A percentile compares a stretch with the other conserved stretches of the same genome.
Conservation (phyloP, 1,140 invertebrate genomes). For the Chelonus insularis region DNA sequence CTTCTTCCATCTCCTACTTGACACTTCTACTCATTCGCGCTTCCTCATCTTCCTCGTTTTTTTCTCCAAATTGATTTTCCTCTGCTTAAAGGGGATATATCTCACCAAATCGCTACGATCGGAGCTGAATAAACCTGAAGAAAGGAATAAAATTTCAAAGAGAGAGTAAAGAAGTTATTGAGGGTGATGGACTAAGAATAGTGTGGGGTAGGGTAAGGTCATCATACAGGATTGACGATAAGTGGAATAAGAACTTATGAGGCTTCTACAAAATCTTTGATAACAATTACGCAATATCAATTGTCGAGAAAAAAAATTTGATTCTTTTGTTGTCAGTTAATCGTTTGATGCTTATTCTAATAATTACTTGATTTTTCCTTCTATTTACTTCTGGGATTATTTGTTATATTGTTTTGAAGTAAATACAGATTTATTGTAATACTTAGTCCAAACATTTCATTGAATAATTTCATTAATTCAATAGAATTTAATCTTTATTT, state of each 20-base stretch:
- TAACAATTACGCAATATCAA: neutral
- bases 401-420: too few species aligned
- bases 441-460: too few species aligned
- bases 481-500: too few species aligned
- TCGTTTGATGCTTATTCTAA: too few species aligned
- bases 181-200: slow-evolving; percentile 2
- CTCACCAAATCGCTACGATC: slow-evolving; percentile 35
- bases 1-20: slow-evolving; percentile 30
- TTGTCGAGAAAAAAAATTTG: neutral
- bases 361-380: too few species aligned
- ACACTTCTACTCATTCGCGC: slow-evolving; percentile 27
- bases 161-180: neutral
- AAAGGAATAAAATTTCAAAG: neutral
- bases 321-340: neutral
- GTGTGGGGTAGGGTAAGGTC: neutral
- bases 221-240: neutral
- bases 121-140: neutral
- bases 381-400: too few species aligned
- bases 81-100: slow-evolving; percentile 46
- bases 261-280: neutral
- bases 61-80: slow-evolving; percentile 46
- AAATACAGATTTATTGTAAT: too few species aligned
- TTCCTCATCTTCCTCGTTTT: slow-evolving; percentile 33
- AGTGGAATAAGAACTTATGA: slow-evolving; percentile 1
- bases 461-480: too few species aligned